Evolutionary conservation across 2,888 invertebrate genomes (phyloP), one percentile per base, ranked within the genome.

Genomic region (Cephalotes varians): DNA sequence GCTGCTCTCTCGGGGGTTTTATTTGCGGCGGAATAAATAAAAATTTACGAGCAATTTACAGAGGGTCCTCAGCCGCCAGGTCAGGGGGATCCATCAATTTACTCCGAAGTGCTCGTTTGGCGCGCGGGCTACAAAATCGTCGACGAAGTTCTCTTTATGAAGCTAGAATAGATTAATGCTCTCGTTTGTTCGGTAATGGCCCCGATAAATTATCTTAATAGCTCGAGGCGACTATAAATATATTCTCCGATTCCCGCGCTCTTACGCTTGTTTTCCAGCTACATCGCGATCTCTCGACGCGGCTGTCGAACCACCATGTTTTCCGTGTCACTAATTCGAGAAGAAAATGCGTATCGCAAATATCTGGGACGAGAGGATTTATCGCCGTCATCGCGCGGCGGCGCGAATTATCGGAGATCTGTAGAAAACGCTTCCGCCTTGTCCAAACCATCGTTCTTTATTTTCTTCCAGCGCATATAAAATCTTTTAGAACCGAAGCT

Each of bases 91-190:
- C 91, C 92, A 92, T 93, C 93, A 93, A 93, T 93, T 93, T 92
- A 93, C 92, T 92, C 91, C 91, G 91, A 93, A 92, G 92, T 92
- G 93, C 92, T 94, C 94, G 94, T 94, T 94, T 94, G 93, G 93
- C 93, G 92, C 91, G 92, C 91, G 90, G 92, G 92, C 93, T 92
- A 94, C 93, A 93, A 94, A 94, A 94, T 94, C 93, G 94, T 92
- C 93, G 93, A 93, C 93, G 90, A 93, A 93, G 92, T 94, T 94
- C 93, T 93, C 93, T 94, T 94, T 94, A 94, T 94, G 94, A 93
- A 94, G 94, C 93, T 93, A 93, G 94, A 94, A 94, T 94, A 94
- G 94, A 94, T 94, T 94, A 93, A 94, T 94, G 94, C 91, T 92
- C 94, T 94, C 94, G 93, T 94, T 94, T 93, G 94, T 94, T 94